These are phyloP conservation scores for Gadopsis bispinosus DNA, from an alignment of 2,797 vertebrate species.

Conservation along the genomic window DNA sequence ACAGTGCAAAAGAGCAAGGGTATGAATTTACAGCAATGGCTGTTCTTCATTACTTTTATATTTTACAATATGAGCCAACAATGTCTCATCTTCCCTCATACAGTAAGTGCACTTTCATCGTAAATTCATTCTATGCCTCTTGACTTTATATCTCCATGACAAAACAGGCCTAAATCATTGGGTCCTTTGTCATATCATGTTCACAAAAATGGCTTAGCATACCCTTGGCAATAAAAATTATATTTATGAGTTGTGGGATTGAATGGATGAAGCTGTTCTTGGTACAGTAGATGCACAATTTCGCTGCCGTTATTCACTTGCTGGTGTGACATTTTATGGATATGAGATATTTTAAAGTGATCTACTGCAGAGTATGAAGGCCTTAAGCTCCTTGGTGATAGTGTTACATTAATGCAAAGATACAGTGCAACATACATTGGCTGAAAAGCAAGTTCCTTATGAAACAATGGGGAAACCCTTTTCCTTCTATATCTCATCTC, in stretches of 20 bases:
- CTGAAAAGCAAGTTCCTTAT: conserved; percentile 11
- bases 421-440: neutral
- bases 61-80: neutral
- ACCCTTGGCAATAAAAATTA: conserved; percentile 14
- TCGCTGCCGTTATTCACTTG: conserved; percentile 36
- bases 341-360: conserved; percentile 45
- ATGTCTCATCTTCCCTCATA: neutral
- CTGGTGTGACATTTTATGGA: conserved; percentile 45
- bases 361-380: conserved; percentile 16
- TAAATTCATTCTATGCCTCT: conserved; percentile 11
- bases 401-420: neutral
- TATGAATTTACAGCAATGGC: neutral
- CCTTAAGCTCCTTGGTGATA: conserved; percentile 18
- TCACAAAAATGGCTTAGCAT: conserved; percentile 17
- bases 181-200: conserved; percentile 20
- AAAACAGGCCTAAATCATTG: conserved; percentile 33
- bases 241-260: conserved; percentile 28
- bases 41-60: neutral
- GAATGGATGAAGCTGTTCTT: conserved; percentile 36
- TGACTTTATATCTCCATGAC: conserved; percentile 16
- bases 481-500: neutral
- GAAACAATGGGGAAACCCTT: neutral
- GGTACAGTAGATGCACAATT: conserved; percentile 19
- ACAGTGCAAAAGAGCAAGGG: neutral
- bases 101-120: conserved; percentile 6